Conservation (phyloP, 2,113 vertebrate genomes). For the Halcyon senegalensis region DNA sequence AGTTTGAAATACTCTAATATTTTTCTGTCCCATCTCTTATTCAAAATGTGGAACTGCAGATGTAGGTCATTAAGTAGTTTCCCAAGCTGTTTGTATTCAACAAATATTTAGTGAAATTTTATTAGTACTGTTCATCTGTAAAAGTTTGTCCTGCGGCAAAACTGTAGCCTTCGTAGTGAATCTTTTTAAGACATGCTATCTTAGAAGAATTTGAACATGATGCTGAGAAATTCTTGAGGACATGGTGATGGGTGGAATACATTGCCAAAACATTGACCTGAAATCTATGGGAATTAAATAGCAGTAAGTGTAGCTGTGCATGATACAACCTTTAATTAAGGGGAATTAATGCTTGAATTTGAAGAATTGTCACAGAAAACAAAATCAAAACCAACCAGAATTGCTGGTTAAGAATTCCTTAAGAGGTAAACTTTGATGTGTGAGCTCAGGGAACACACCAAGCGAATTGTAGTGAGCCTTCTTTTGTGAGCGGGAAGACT, state of each 20-base stretch:
- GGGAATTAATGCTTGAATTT: not conserved
- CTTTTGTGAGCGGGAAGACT: not conserved
- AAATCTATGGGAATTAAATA: not conserved
- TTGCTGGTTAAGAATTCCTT: not conserved
- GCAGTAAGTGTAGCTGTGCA: not conserved
- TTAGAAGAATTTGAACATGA: not conserved
- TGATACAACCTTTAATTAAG: not conserved
- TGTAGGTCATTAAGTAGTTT: not conserved
- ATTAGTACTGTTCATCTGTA: not conserved
- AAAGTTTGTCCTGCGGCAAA: not conserved
- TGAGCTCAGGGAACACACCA: not conserved
- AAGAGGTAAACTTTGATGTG: not conserved
- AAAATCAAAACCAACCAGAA: not conserved
- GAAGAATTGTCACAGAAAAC: not conserved
- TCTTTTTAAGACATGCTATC: not conserved
- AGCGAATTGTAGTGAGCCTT: not conserved
- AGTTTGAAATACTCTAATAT: not conserved
- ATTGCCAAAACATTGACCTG: not conserved
- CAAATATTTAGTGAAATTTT: not conserved
- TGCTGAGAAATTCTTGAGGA: not conserved
- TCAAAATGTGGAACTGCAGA: not conserved
- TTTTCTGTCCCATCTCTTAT: not conserved
- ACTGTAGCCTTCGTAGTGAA: not conserved
- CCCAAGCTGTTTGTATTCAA: not conserved
- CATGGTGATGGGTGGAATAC: not conserved